Percentiles rank a stretch among this genome's conserved stretches.
phyloP scores from a whole-genome alignment of 2,113 vertebrate genomes.

The Tachuris rubrigastra region DNA sequence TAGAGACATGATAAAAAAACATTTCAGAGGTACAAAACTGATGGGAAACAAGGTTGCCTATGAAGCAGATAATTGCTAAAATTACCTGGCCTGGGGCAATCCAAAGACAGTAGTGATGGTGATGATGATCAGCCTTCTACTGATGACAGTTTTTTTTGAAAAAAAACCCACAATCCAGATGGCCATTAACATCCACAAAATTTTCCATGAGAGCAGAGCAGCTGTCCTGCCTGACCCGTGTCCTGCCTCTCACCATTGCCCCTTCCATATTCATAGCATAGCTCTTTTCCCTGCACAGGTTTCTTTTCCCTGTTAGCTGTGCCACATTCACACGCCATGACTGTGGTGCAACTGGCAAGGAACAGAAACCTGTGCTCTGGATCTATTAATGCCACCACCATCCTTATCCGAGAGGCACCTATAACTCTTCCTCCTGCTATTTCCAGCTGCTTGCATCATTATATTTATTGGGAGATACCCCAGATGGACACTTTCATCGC shows the following conservation, averaged over 20 bases:
- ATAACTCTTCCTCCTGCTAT: neutral
- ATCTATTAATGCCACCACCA: neutral
- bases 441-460: neutral
- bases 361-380: neutral
- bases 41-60: neutral
- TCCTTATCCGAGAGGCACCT: neutral
- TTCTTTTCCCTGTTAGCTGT: neutral
- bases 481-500: neutral
- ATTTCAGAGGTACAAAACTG: neutral
- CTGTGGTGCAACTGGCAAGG: neutral
- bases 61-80: neutral
- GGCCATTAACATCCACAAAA: neutral
- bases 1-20: neutral
- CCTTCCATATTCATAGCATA: neutral
- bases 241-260: neutral
- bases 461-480: neutral
- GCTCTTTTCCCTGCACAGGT: neutral
- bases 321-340: fast-evolving
- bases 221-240: neutral
- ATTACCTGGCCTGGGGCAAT: neutral
- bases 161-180: neutral
- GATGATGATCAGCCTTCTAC: neutral
- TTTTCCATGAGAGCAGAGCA: neutral
- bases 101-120: neutral
- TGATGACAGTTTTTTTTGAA: neutral